Evolutionary conservation across 2,888 invertebrate species (phyloP).

Genomic region (Folsomia candida): DNA sequence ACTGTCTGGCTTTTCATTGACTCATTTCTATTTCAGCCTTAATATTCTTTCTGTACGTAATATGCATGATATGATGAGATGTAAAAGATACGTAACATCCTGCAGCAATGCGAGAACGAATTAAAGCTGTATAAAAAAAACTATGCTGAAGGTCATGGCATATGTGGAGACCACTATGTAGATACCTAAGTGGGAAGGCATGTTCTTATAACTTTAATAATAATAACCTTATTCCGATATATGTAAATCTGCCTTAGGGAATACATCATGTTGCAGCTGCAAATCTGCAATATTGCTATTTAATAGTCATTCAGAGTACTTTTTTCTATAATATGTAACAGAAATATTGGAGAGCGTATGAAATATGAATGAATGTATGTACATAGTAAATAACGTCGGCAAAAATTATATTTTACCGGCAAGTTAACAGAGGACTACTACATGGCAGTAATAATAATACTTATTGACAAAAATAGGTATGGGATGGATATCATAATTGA

Average conservation of each 20-base stretch:
- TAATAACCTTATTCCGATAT: neutral
- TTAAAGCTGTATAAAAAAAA: conserved; percentile 1
- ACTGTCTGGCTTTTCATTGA: neutral
- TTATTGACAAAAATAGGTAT: neutral
- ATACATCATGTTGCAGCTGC: neutral
- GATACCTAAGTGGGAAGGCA: no score
- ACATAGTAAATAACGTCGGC: no score
- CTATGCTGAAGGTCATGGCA: conserved; percentile 3
- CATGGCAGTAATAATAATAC: no score
- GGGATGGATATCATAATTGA: neutral
- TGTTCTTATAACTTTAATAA: no score
- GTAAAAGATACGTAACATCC: neutral
- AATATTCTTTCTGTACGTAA: neutral
- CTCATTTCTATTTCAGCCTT: neutral
- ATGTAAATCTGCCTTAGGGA: neutral
- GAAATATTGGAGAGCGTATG: neutral
- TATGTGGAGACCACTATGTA: no score
- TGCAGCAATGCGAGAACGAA: neutral
- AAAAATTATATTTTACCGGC: no score
- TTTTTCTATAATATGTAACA: neutral
- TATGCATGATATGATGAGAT: neutral
- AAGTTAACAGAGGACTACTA: no score
- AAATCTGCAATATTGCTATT: no score
- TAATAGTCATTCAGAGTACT: no score
- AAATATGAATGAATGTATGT: no score